phyloP scores from a whole-genome alignment of 2,797 vertebrate species.

The Ptychadena robeensis region DNA sequence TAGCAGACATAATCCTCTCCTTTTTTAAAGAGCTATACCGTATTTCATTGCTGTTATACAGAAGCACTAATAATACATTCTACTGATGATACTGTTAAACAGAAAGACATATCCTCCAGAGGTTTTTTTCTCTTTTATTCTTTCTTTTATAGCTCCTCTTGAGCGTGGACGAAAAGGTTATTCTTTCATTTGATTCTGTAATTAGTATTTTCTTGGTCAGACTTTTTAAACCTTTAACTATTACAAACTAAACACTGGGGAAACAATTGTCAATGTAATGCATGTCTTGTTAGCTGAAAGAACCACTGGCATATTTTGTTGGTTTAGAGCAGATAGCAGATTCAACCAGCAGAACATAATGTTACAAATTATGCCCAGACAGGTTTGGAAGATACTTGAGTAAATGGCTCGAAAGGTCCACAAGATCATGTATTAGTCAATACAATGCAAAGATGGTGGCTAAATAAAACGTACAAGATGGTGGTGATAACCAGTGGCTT shows the following conservation, averaged over 20 bases:
- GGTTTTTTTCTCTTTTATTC: background rate
- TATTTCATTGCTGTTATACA: background rate
- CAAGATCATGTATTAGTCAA: too few species aligned
- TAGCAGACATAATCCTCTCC: background rate
- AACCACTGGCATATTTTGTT: too few species aligned
- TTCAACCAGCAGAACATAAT: too few species aligned
- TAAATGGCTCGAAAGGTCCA: too few species aligned
- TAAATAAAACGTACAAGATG: too few species aligned
- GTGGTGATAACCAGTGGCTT: too few species aligned
- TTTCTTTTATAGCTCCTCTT: background rate
- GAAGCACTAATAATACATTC: background rate
- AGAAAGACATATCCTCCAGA: background rate
- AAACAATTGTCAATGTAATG: background rate
- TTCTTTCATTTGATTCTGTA: background rate
- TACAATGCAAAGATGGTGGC: too few species aligned
- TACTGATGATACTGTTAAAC: background rate
- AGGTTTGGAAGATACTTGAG: too few species aligned
- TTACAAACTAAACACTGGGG: background rate
- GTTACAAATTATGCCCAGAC: too few species aligned
- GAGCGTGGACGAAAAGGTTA: background rate
- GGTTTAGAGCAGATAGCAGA: too few species aligned
- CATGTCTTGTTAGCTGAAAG: too few species aligned
- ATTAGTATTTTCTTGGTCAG: background rate
- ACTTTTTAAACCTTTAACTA: background rate
- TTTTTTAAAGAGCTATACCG: background rate